phyloP scores from a whole-genome alignment of 2,113 vertebrate genomes.

The Rutilus rutilus region DNA sequence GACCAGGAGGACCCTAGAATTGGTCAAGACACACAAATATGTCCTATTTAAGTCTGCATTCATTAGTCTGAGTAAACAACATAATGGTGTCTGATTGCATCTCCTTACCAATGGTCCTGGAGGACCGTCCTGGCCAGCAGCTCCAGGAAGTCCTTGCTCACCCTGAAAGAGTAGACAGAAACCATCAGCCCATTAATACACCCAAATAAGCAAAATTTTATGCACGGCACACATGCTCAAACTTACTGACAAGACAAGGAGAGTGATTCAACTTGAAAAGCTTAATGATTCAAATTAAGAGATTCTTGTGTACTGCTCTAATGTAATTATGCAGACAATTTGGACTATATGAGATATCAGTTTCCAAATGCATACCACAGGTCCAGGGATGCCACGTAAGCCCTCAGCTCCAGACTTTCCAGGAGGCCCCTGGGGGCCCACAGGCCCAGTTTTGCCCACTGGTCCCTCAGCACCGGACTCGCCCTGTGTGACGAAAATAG shows the following conservation, averaged over 20 bases:
- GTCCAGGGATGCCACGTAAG: constrained; percentile 93
- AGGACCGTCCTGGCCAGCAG: constrained; percentile 90
- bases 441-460: constrained; percentile 92
- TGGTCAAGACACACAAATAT: constrained; percentile 24
- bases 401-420: constrained; percentile 94
- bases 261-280: neutral
- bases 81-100: neutral
- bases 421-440: constrained; percentile 90
- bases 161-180: constrained; percentile 76
- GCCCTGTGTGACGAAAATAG: constrained; percentile 75
- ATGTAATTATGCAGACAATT: neutral
- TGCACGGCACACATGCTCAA: neutral
- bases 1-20: constrained; percentile 90
- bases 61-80: neutral
- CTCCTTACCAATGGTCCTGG: constrained; percentile 90
- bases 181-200: neutral
- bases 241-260: neutral
- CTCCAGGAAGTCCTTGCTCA: constrained; percentile 94
- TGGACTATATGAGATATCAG: constrained; percentile 46
- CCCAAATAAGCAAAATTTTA: neutral
- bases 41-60: neutral
- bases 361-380: constrained; percentile 82
- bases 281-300: neutral
- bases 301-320: neutral
- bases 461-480: constrained; percentile 93